These are phyloP conservation scores for Tipula helvola DNA, from an alignment of 2,888 invertebrate species.

Conservation along the genomic window DNA sequence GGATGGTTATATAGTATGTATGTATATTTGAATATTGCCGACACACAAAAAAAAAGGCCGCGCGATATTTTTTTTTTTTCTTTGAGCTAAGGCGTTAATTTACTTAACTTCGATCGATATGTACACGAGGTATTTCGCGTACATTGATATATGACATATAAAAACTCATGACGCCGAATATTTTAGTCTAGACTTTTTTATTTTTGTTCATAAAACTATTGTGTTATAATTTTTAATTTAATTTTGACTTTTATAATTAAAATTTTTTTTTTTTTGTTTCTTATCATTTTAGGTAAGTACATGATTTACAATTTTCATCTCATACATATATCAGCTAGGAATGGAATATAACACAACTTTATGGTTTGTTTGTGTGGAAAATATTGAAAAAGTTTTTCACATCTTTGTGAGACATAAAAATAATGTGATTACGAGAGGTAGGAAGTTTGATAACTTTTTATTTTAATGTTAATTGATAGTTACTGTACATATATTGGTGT, in stretches of 20 bases:
- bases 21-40: neutral
- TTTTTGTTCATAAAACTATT: neutral
- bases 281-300: neutral
- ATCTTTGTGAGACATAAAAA: neutral
- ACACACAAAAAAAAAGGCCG: neutral
- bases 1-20: neutral
- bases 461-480: neutral
- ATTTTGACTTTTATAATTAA: neutral
- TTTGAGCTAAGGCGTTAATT: neutral
- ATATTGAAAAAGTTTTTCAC: neutral
- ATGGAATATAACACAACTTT: neutral
- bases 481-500: neutral
- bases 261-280: neutral
- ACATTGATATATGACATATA: neutral
- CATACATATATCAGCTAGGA: neutral
- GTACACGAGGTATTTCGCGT: neutral
- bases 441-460: neutral
- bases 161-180: neutral
- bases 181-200: neutral
- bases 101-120: neutral
- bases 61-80: neutral
- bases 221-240: neutral
- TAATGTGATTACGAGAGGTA: neutral
- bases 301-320: neutral
- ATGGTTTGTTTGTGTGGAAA: neutral